These are phyloP conservation scores for Cnemophilus loriae DNA, from an alignment of 2,113 vertebrate species.

Conservation along the genomic window DNA sequence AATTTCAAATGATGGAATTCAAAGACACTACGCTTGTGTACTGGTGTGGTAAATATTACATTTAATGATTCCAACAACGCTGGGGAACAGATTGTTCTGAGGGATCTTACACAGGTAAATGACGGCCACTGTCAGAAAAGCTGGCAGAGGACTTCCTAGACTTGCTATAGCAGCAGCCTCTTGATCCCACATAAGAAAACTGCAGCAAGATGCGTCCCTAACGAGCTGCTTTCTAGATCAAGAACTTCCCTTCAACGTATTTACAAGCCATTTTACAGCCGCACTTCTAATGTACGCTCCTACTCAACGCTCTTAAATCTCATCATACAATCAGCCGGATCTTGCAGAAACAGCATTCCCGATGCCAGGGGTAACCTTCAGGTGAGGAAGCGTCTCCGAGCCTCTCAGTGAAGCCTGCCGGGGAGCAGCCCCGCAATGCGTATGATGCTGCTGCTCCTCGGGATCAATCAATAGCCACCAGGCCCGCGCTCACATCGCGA, in stretches of 20 bases:
- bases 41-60: not conserved
- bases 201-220: not conserved
- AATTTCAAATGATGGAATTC: not conserved
- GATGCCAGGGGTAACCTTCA: conserved; percentile 25
- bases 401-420: conserved; percentile 34
- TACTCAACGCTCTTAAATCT: not conserved
- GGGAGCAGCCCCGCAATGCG: conserved; percentile 86
- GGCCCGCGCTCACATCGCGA: not conserved
- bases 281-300: not conserved
- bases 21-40: not conserved
- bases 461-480: conserved; percentile 41
- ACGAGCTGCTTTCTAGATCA: not conserved
- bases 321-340: not conserved
- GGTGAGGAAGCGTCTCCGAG: not conserved
- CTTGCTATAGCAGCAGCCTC: not conserved
- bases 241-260: not conserved
- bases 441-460: conserved; percentile 59
- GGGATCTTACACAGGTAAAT: not conserved
- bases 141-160: not conserved
- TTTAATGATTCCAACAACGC: not conserved
- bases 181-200: not conserved
- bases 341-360: not conserved
- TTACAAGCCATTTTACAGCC: not conserved
- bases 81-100: no score
- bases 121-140: not conserved